These are phyloP conservation scores for Vireo griseus DNA, from an alignment of 2,797 vertebrate genomes.

Conservation along the genomic window DNA sequence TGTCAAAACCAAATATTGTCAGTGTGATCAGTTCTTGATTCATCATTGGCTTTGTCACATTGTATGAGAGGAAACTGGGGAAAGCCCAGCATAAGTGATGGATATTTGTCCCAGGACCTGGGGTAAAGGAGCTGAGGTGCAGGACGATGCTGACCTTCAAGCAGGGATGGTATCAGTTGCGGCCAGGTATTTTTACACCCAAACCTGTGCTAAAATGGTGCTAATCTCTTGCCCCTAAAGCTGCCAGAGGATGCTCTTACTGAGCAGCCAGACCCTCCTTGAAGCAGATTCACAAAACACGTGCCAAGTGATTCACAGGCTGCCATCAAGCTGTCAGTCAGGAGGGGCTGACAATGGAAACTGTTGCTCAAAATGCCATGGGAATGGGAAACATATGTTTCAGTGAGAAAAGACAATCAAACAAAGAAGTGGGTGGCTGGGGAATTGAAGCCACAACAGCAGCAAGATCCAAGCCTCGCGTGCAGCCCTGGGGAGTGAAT, in stretches of 20 bases:
- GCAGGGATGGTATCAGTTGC: background rate
- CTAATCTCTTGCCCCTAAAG: background rate
- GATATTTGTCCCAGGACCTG: background rate
- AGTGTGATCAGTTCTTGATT: background rate
- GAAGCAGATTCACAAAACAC: background rate
- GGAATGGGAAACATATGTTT: slow-evolving; percentile 28
- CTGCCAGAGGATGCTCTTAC: background rate
- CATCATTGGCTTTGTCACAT: background rate
- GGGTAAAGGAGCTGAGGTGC: background rate
- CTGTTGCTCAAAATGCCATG: slow-evolving; percentile 18
- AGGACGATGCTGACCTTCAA: background rate
- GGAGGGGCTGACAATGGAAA: slow-evolving; percentile 22
- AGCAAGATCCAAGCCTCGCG: background rate
- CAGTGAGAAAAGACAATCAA: slow-evolving; percentile 43
- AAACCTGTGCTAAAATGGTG: background rate
- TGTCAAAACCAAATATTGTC: background rate
- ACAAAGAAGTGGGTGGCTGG: slow-evolving; percentile 9
- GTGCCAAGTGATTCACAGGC: slow-evolving; percentile 26
- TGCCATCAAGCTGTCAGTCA: slow-evolving; percentile 53
- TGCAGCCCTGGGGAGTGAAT: background rate
- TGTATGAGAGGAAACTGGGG: background rate
- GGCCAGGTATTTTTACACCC: background rate
- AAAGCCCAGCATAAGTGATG: background rate
- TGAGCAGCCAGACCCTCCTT: background rate
- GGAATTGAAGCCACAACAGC: slow-evolving; percentile 7